Evolutionary conservation across 2,888 invertebrate genomes (phyloP), one percentile per base, ranked within the genome.

Genomic region (Mimachlamys varia): DNA sequence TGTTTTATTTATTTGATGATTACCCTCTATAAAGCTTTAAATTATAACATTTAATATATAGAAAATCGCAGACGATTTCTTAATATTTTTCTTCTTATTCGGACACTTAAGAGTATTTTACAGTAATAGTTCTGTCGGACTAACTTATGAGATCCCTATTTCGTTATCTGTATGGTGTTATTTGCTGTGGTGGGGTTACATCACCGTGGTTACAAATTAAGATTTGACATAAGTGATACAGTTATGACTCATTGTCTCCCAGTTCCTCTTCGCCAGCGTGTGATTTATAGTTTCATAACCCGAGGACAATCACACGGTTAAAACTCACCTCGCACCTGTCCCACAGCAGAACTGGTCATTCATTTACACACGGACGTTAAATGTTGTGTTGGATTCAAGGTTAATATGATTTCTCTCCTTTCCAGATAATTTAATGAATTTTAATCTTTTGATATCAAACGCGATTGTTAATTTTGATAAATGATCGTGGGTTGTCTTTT

Each of bases 281-380:
- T 76, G 76, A 76, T 76, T 76, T 76, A 76, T 76, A 76, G 76
- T 33, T 76, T 76, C 62, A 62, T 76, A 76, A 76, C 76, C 76
- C 76, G 76, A 76, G 76, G 76, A 76, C 76, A 76, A 33, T 76
- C 76, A 76, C 76, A 76, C 76, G 76, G 76, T 76, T 76, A 33
- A 76, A 76, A 33, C 22, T 44, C 44, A 33, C 22, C 27, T 76
- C 76, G 76, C 76, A 33, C 76, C 33, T 76, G 76, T 76, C 76
- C 76, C 33, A 27, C 76, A 76, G 33, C 27, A 76, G 33, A 76
- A 13, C 12, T 76, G 76, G 76, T 76, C 76, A 76, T 76, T 33
- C 76, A 76, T 27, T 33, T 76, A 76, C 12, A 33, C 33, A 15
- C 0, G 27, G 0, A 44, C 44, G 44, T 44, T 44, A 7, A 5